Conservation (phyloP, 2,888 invertebrate genomes). For the Spisula solida region DNA sequence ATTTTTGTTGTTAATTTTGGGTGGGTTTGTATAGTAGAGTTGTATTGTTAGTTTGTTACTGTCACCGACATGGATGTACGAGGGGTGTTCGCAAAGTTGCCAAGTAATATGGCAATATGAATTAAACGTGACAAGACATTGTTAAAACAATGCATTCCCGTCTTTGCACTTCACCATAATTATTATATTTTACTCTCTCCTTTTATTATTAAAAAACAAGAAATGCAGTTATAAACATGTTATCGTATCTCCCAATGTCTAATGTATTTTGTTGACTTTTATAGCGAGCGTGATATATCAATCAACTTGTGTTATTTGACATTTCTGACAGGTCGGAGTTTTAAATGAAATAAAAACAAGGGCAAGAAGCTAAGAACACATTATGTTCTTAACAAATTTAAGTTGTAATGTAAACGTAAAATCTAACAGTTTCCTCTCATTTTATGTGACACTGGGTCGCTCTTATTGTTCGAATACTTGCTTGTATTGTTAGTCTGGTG, state of each 20-base stretch:
- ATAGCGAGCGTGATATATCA: neutral
- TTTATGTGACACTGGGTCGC: neutral
- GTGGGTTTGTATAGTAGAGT: no score
- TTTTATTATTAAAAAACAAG: neutral
- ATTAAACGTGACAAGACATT: neutral
- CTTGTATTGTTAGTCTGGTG: neutral
- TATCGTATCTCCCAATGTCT: neutral
- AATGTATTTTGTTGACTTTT: slow-evolving; percentile 1
- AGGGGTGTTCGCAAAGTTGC: no score
- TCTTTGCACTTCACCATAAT: no score
- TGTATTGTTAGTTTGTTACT: no score
- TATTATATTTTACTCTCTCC: no score
- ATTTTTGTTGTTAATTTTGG: no score
- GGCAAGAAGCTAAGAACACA: neutral
- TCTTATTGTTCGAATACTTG: neutral
- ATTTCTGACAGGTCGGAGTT: neutral
- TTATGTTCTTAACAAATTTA: neutral
- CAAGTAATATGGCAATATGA: no score
- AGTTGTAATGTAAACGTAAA: neutral
- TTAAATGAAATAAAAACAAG: slow-evolving; percentile 11
- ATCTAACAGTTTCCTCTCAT: neutral
- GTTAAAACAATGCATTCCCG: neutral
- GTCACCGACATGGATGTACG: no score
- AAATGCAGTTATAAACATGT: neutral
- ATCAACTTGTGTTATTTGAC: slow-evolving; percentile 22